Percentiles rank a stretch among this genome's conserved stretches.
These are phyloP conservation scores for Bos javanicus DNA, from an alignment of 2,113 vertebrate species.

Conservation along the genomic window DNA sequence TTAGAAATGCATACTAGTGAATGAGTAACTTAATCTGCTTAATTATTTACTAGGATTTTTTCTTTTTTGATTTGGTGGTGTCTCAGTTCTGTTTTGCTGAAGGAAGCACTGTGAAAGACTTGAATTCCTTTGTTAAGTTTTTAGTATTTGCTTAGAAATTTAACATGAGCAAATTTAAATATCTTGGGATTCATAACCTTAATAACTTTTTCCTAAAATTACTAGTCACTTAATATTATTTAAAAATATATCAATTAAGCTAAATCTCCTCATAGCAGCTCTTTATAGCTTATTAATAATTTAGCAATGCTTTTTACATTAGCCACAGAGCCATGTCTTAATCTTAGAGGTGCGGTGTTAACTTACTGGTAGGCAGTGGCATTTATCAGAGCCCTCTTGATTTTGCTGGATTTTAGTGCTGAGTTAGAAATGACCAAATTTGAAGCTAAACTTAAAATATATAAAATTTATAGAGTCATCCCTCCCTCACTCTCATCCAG, in stretches of 20 bases:
- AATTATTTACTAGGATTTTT: conserved; percentile 46
- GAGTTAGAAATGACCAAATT: not conserved
- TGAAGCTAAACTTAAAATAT: conserved; percentile 1
- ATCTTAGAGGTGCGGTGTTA: not conserved
- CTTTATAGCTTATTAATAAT: not conserved
- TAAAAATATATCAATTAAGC: not conserved
- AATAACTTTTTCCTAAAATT: not conserved
- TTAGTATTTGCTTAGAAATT: conserved; percentile 38
- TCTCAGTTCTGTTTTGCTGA: conserved; percentile 37
- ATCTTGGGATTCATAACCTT: not conserved
- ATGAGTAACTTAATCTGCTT: conserved; percentile 35
- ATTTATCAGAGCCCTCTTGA: not conserved
- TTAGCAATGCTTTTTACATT: not conserved
- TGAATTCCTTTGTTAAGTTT: conserved; percentile 17
- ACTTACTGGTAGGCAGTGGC: not conserved
- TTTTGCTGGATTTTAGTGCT: conserved; percentile 15
- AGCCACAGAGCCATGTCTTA: not conserved
- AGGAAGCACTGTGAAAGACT: conserved; percentile 23
- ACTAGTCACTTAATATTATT: not conserved
- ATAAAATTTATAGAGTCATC: not conserved
- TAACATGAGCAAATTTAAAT: not conserved
- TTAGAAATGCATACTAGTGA: not conserved
- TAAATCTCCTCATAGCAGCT: not conserved
- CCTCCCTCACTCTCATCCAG: not conserved
- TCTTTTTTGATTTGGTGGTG: not conserved